Conservation (phyloP, 2,797 vertebrate species). For the Spheniscus humboldti region DNA sequence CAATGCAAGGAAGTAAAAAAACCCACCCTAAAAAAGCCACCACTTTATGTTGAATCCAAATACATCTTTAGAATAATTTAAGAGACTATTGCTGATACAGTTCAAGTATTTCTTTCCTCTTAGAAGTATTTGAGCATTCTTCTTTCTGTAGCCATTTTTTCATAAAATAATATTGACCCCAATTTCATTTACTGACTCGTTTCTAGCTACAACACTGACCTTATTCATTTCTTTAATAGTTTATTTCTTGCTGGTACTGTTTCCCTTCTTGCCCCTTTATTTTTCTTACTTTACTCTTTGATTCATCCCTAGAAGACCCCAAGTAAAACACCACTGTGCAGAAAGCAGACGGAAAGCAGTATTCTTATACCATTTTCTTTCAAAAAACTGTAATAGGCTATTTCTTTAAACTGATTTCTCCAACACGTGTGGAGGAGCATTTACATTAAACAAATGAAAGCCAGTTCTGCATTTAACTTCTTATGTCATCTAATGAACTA, state of each 20-base stretch:
- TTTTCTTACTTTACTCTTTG: neutral
- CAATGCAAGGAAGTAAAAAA: neutral
- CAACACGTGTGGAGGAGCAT: accelerated
- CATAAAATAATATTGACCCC: neutral
- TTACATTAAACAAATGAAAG: neutral
- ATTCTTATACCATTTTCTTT: neutral
- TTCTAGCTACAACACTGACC: neutral
- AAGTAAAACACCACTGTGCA: neutral
- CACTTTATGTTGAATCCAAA: neutral
- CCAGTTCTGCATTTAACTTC: neutral
- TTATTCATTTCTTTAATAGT: neutral
- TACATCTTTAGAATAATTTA: neutral
- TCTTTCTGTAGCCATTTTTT: neutral
- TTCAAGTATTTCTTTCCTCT: neutral
- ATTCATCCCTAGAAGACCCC: neutral
- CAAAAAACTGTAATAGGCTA: neutral
- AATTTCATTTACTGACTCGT: neutral
- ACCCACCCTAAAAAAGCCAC: neutral
- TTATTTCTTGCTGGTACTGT: neutral
- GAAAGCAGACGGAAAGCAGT: neutral
- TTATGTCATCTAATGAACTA: neutral
- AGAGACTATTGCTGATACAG: neutral
- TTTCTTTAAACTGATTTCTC: neutral
- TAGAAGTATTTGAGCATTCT: neutral
- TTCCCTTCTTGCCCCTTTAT: neutral